phyloP scores from a whole-genome alignment of 2,113 vertebrate genomes.

The Caranx melampygus region DNA sequence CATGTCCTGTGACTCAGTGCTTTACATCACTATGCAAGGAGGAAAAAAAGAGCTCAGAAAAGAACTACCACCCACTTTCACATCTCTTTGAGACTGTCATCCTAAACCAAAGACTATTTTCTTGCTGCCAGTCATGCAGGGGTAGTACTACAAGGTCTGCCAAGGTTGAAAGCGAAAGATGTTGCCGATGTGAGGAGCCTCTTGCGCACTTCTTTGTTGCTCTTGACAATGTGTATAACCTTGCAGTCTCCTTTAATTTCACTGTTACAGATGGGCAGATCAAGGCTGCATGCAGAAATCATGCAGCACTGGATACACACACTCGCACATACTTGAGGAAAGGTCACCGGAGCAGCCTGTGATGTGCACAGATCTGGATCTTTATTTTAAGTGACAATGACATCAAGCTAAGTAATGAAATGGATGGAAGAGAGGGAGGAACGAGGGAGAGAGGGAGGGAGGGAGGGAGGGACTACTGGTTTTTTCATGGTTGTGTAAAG shows the following conservation, averaged over 20 bases:
- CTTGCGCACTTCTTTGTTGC: conserved; percentile 27
- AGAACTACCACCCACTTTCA: conserved; percentile 50
- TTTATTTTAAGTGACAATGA: conserved; percentile 59
- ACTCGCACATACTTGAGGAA: conserved; percentile 40
- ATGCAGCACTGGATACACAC: conserved; percentile 49
- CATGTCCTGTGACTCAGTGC: conserved; percentile 27
- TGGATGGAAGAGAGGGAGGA: neutral
- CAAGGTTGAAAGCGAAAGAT: conserved; percentile 68
- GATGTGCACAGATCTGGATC: conserved; percentile 56
- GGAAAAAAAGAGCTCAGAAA: neutral
- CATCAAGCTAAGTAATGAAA: conserved; percentile 49
- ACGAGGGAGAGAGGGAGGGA: neutral
- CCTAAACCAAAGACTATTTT: conserved; percentile 62
- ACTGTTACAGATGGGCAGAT: conserved; percentile 33
- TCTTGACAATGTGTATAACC: conserved; percentile 54
- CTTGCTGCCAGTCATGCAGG: conserved; percentile 66
- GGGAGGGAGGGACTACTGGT: neutral
- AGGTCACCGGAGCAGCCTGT: conserved; percentile 51
- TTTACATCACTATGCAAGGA: conserved; percentile 17
- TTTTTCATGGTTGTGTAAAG: conserved; percentile 19
- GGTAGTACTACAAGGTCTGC: conserved; percentile 62
- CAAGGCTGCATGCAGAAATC: conserved; percentile 3
- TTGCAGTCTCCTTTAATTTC: conserved; percentile 62
- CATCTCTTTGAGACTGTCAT: conserved; percentile 54
- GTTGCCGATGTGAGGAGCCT: conserved; percentile 38